A percentile compares a stretch with the other conserved stretches of the same genome.
These are phyloP conservation scores for Emydoidea blandingii DNA, from an alignment of 2,797 vertebrate species.

Conservation along the genomic window DNA sequence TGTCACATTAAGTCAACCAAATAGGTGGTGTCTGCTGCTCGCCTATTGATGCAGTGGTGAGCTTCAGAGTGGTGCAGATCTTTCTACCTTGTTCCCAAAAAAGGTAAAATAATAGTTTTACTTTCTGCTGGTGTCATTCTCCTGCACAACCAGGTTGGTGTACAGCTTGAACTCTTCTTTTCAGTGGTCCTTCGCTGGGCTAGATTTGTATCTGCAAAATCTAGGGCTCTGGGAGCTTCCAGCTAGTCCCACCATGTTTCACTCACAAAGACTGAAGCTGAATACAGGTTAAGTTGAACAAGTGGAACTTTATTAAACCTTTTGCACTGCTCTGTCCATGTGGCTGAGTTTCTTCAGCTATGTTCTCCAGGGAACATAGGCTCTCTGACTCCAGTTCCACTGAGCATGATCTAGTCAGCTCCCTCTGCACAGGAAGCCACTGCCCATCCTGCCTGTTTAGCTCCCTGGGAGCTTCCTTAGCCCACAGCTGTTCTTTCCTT, in stretches of 20 bases:
- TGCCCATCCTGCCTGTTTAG: background rate
- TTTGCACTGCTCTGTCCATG: background rate
- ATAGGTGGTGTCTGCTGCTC: background rate
- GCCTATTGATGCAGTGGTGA: background rate
- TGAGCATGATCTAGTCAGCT: background rate
- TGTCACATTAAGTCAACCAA: background rate
- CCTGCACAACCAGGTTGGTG: background rate
- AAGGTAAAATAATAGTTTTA: background rate
- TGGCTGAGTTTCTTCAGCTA: background rate
- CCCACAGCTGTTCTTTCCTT: background rate
- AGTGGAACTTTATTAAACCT: background rate
- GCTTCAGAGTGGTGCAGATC: background rate
- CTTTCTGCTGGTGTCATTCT: background rate
- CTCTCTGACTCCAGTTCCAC: background rate
- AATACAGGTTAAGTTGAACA: background rate
- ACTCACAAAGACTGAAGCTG: background rate
- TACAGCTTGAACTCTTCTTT: background rate
- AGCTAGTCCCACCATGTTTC: background rate
- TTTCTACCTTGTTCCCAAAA: background rate
- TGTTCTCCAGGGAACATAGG: background rate
- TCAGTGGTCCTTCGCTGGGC: background rate
- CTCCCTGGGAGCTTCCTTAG: background rate
- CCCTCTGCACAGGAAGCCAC: background rate
- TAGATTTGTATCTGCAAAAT: background rate
- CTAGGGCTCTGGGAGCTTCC: background rate